Evolutionary conservation across 2,888 invertebrate species (phyloP).

Genomic region (Drosophila nigritarsus): DNA sequence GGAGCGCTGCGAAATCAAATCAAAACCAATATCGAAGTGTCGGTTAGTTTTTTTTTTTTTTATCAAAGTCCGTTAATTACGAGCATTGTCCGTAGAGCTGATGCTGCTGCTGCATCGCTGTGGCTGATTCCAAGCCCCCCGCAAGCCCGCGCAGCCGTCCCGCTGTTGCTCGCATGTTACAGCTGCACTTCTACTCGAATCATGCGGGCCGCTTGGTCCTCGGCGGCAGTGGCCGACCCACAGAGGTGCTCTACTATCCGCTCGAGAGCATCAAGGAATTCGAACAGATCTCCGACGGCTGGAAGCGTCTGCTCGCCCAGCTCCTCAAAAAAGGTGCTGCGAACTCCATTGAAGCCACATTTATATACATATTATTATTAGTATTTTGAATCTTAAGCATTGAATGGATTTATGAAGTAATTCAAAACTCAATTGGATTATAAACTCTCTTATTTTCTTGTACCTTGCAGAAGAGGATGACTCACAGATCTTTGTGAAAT

Average conservation of each 20-base stretch:
- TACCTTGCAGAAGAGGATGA: conserved; percentile 94
- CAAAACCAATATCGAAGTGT: conserved; percentile 9
- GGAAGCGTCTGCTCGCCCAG: conserved; percentile 91
- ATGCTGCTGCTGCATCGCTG: conserved; percentile 41
- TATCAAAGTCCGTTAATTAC: conserved; percentile 47
- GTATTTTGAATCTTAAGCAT: neutral
- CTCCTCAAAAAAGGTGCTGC: conserved; percentile 88
- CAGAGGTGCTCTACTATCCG: conserved; percentile 88
- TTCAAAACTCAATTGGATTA: neutral
- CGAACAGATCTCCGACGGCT: conserved; percentile 91
- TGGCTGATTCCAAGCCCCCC: conserved; percentile 41
- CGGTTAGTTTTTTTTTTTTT: neutral
- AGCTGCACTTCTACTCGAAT: conserved; percentile 93
- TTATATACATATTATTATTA: neutral
- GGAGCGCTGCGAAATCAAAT: conserved; percentile 33
- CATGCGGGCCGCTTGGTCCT: conserved; percentile 88
- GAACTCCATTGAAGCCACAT: neutral
- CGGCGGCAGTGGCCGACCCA: conserved; percentile 83
- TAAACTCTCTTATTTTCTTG: conserved; percentile 23
- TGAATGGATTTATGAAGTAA: neutral
- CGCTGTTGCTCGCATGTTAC: conserved; percentile 88
- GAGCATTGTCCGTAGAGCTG: conserved; percentile 34
- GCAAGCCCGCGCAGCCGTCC: conserved; percentile 15
- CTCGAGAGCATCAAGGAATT: conserved; percentile 95
- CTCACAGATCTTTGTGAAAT: conserved; percentile 98